These are phyloP conservation scores for Platycercus adscitus DNA, from an alignment of 2,113 vertebrate genomes.

Conservation along the genomic window DNA sequence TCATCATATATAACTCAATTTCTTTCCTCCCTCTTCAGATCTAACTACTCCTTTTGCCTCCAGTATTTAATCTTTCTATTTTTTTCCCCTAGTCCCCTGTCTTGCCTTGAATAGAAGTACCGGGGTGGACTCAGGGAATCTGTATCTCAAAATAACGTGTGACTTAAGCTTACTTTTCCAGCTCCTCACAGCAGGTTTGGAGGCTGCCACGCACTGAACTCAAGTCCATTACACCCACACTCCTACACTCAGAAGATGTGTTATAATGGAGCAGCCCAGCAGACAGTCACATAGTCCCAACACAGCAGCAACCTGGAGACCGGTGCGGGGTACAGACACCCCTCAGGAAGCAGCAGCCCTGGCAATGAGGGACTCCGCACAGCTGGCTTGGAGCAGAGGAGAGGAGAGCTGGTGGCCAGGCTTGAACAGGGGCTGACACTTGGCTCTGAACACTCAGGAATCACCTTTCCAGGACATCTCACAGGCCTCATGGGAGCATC, in stretches of 20 bases:
- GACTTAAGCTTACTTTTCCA: neutral
- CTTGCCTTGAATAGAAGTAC: neutral
- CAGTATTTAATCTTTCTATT: neutral
- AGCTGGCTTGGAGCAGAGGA: neutral
- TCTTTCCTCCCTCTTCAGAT: neutral
- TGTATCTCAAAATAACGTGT: neutral
- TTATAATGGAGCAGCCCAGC: neutral
- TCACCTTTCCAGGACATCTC: neutral
- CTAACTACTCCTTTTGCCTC: neutral
- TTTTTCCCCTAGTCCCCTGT: neutral
- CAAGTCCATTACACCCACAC: neutral
- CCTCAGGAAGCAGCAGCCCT: neutral
- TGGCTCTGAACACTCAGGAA: neutral
- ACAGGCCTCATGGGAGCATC: fast-evolving
- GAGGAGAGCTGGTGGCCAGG: neutral
- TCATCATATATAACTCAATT: neutral
- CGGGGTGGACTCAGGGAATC: neutral
- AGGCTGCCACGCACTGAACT: neutral
- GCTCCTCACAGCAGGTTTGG: neutral
- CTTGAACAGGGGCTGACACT: neutral
- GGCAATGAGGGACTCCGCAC: neutral
- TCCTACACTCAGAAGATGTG: neutral
- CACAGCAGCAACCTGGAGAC: neutral
- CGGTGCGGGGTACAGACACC: neutral
- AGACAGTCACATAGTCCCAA: neutral